Evolutionary conservation across 2,888 invertebrate species (phyloP).

Genomic region (Dicranocentrus wangi): DNA sequence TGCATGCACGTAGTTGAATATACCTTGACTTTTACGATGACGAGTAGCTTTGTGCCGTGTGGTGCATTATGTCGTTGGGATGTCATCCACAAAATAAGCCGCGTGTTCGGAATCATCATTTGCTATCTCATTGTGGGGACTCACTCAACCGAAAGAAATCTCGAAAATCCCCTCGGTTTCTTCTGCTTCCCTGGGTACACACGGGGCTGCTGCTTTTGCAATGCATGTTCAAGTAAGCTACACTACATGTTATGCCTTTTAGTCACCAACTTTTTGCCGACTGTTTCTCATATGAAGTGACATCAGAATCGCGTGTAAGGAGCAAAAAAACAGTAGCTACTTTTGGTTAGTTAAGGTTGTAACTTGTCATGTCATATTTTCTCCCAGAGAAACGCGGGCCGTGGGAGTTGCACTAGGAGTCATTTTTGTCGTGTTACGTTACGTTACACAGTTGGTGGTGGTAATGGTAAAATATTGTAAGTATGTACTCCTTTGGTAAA

Average conservation of each 20-base stretch:
- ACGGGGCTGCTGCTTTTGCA: constrained; percentile 18
- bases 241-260: background rate
- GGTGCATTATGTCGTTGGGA: constrained; percentile 32
- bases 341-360: constrained; percentile 56
- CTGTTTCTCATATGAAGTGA: constrained; percentile 32
- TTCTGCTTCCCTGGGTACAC: constrained; percentile 36
- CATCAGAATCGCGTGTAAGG: constrained; percentile 36
- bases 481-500: constrained; percentile 17
- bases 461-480: too few species aligned
- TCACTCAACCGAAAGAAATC: constrained; percentile 70
- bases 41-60: background rate
- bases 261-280: background rate
- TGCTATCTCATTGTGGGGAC: constrained; percentile 70
- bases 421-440: constrained; percentile 39
- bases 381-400: constrained; percentile 36
- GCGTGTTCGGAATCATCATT: constrained; percentile 73
- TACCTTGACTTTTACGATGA: background rate
- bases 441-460: constrained; percentile 52
- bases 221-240: background rate
- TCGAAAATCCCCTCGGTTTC: constrained; percentile 43
- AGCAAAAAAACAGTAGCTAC: constrained; percentile 45
- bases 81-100: constrained; percentile 67
- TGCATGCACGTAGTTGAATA: too few species aligned
- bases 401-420: constrained; percentile 47
- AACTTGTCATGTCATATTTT: constrained; percentile 51